Base-by-base conservation (phyloP, 1,140 invertebrate species). In the Hyles vespertilio region DNA sequence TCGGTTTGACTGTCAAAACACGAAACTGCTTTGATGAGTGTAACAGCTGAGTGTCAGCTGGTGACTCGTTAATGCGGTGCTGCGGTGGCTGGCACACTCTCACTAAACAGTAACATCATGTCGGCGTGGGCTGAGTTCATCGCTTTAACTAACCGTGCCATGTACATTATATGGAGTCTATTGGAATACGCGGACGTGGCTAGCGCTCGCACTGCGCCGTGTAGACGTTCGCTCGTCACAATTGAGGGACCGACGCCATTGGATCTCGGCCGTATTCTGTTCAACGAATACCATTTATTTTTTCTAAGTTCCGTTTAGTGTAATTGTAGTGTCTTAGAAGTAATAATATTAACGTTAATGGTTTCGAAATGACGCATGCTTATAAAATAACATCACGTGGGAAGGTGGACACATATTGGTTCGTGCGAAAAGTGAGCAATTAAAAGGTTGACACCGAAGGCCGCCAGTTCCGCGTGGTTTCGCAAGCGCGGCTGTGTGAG, bases 391-490 rank as follows among this genome's bases (percentile, higher is more conserved):
- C 36, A 40, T 40, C 32, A n/a, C 4, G 50, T 51, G 9, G 32
- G 50, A 54, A 43, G 34, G 40, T 43, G 11, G 52, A 10, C 34
- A 12, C 10, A 43, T 12, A 11, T n/a, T 11, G 46, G 46, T 48
- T 62, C 59, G 70, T 69, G 64, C 66, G 58, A 76, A 81, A 81
- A 76, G 59, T 61, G 62, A 63, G 70, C 72, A 77, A 82, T 81
- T 79, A 84, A 83, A 79, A 82, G 79, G 79, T 82, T 81, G 80
- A 69, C 63, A 84, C 68, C 74, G 82, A 84, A 87, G 84, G 82
- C 76, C 80, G 80, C 46, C 63, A 74, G 77, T 81, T 77, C 79
- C 77, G 76, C 65, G 79, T 81, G 69, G 75, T 83, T 77, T 83
- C 70, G 79, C 79, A 87, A 82, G 59, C 65, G 49, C 33, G 36